phyloP scores from a whole-genome alignment of 53 echinoderm and acorn worm species.

The Luidia sarsii region DNA sequence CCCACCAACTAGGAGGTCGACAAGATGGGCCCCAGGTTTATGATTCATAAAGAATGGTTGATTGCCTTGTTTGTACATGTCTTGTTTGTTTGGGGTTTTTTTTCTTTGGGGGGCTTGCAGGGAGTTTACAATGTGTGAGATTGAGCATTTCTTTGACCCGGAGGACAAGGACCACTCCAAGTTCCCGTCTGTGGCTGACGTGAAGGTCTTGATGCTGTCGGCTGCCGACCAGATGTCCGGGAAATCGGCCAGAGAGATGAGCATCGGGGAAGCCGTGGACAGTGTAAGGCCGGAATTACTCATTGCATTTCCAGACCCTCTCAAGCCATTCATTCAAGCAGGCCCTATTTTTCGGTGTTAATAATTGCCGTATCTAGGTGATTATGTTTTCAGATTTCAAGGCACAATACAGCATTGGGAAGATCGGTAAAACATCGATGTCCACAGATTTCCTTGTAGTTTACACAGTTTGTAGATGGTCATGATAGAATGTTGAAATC shows the following conservation, averaged over 20 bases:
- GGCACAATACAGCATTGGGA: too few species aligned
- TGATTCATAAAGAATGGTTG: not conserved
- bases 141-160: conserved; percentile 97
- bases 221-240: conserved; percentile 73
- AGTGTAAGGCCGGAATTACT: too few species aligned
- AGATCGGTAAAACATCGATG: too few species aligned
- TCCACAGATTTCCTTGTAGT: too few species aligned
- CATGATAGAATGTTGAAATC: too few species aligned
- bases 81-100: not conserved
- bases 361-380: too few species aligned
- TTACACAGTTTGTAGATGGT: too few species aligned
- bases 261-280: conserved; percentile 82
- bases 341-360: too few species aligned
- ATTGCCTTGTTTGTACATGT: not conserved
- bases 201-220: conserved; percentile 71
- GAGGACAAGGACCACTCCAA: conserved; percentile 89
- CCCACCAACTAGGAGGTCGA: too few species aligned
- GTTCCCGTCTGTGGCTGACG: conserved; percentile 73
- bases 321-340: too few species aligned
- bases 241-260: conserved; percentile 68
- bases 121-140: conserved; percentile 96
- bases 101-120: conserved; percentile 31
- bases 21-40: not conserved
- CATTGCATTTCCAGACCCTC: too few species aligned
- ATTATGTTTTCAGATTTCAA: too few species aligned